These are phyloP conservation scores for Panopea generosa DNA, from an alignment of 2,888 invertebrate species.

Conservation along the genomic window DNA sequence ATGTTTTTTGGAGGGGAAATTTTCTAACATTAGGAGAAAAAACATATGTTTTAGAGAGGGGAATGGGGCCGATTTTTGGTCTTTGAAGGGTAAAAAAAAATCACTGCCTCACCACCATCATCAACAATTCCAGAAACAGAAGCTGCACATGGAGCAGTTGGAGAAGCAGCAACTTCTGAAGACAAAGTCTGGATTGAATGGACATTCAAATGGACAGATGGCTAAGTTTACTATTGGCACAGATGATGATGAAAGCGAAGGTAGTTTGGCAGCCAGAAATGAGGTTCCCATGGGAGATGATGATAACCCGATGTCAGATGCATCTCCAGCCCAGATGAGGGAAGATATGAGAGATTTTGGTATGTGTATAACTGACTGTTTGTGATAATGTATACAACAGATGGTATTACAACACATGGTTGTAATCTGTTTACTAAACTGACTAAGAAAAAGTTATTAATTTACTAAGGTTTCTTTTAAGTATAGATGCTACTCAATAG, in stretches of 20 bases:
- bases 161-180: constrained; percentile 7
- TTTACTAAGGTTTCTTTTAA: too few relatives aligned
- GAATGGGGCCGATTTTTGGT: too few relatives aligned
- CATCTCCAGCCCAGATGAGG: constrained; percentile 45
- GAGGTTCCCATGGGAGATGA: constrained; percentile 70
- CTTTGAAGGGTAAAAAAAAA: too few relatives aligned
- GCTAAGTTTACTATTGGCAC: constrained; percentile 58
- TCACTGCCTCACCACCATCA: neutral
- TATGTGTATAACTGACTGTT: neutral
- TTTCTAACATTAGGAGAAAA: too few relatives aligned
- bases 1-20: too few relatives aligned
- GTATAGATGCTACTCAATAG: too few relatives aligned
- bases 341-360: neutral
- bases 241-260: constrained; percentile 58
- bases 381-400: too few relatives aligned
- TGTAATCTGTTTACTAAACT: too few relatives aligned
- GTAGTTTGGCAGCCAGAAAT: constrained; percentile 23
- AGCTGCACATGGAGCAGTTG: constrained; percentile 48
- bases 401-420: too few relatives aligned
- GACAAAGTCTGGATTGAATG: constrained; percentile 5
- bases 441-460: too few relatives aligned
- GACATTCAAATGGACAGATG: constrained; percentile 23
- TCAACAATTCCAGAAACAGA: constrained; percentile 51
- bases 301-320: constrained; percentile 61
- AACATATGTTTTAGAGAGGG: too few relatives aligned